These are phyloP conservation scores for Lobophora halterata DNA, from an alignment of 2,888 invertebrate species.

Conservation along the genomic window DNA sequence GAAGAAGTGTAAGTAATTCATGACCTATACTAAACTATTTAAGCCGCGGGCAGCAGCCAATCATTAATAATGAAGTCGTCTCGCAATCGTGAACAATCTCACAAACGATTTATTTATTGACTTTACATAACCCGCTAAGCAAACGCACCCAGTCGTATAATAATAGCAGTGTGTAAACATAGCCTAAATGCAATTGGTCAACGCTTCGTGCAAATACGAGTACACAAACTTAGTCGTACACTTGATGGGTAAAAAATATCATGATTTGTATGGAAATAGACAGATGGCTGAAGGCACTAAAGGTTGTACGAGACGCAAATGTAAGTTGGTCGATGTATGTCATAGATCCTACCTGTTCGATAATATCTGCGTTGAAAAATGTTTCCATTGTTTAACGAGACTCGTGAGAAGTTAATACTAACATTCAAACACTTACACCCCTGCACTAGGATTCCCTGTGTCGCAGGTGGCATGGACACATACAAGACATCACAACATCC, in stretches of 20 bases:
- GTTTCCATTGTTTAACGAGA: conserved; percentile 36
- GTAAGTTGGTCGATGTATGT: conserved; percentile 38
- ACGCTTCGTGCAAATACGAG: conserved; percentile 49
- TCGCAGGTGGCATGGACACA: too few species aligned
- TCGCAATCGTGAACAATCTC: neutral
- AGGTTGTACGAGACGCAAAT: conserved; percentile 29
- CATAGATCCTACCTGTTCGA: conserved; percentile 64
- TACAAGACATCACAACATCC: too few species aligned
- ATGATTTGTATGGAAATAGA: neutral
- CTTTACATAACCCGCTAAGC: conserved; percentile 16
- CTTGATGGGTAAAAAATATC: neutral
- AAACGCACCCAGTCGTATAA: conserved; percentile 31
- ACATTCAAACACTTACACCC: neutral
- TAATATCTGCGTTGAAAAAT: conserved; percentile 59
- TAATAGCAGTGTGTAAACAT: conserved; percentile 37
- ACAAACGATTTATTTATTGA: conserved; percentile 4
- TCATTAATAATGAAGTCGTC: neutral
- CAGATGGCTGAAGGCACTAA: conserved; percentile 1
- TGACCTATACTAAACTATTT: neutral
- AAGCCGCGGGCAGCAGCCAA: conserved; percentile 4
- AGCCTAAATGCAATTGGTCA: conserved; percentile 54
- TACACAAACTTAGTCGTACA: conserved; percentile 8
- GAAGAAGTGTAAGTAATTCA: neutral
- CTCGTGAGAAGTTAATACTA: neutral
- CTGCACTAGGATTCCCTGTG: too few species aligned